Conservation (phyloP, 2,113 vertebrate species). For the Gadus macrocephalus region DNA sequence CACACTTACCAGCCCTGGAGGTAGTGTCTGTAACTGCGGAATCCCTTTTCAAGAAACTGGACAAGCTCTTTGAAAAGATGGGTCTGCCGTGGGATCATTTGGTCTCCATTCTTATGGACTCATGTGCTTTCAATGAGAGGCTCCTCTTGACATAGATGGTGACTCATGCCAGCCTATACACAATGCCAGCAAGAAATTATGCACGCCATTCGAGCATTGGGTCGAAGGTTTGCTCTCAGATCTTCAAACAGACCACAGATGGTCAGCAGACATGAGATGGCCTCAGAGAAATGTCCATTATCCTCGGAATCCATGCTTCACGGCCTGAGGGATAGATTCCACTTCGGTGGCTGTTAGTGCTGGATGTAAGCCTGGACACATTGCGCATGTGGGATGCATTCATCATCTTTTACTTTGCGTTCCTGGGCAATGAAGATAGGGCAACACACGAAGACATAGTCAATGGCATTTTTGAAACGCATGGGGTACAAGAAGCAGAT, state of each 20-base stretch:
- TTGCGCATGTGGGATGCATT: conserved; percentile 20
- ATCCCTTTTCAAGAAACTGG: conserved; percentile 12
- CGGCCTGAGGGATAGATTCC: conserved; percentile 19
- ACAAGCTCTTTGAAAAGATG: conserved; percentile 10
- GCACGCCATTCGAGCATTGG: conserved; percentile 16
- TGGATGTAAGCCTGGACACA: conserved; percentile 24
- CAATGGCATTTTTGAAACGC: conserved; percentile 15
- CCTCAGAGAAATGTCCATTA: conserved; percentile 24
- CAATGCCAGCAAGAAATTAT: conserved; percentile 23
- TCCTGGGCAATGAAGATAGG: conserved; percentile 8
- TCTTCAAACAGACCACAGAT: conserved; percentile 29
- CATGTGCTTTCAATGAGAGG: conserved; percentile 16
- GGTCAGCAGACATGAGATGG: conserved; percentile 25
- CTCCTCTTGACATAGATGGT: conserved; percentile 20
- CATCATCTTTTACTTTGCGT: conserved; percentile 25
- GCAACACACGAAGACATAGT: conserved; percentile 6
- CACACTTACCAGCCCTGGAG: conserved; percentile 23
- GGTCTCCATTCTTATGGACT: conserved; percentile 21
- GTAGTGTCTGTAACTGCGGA: conserved; percentile 17
- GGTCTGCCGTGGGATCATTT: conserved; percentile 23
- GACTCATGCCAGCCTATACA: conserved; percentile 21
- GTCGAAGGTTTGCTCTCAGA: conserved; percentile 18
- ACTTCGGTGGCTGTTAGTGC: conserved; percentile 18
- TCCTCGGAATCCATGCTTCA: conserved; percentile 16
- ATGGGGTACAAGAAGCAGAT: conserved; percentile 15